These are phyloP conservation scores for Parnassius glacialis DNA, from an alignment of 2,888 invertebrate species.

Conservation along the genomic window DNA sequence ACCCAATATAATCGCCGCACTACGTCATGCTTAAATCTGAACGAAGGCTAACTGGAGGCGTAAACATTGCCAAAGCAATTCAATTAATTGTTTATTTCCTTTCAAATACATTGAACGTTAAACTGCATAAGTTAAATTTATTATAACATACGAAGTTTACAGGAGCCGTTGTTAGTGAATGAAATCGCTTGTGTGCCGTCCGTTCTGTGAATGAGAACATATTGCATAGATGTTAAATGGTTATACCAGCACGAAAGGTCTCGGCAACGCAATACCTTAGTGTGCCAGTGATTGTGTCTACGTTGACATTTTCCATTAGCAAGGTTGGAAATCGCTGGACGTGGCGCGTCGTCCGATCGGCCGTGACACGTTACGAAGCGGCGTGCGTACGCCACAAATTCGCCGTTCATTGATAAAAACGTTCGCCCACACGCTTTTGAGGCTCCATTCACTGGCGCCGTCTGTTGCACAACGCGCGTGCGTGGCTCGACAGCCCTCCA, in stretches of 20 bases:
- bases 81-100: constrained; percentile 75
- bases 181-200: constrained; percentile 7
- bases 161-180: constrained; percentile 20
- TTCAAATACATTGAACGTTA: constrained; percentile 57
- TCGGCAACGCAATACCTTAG: constrained; percentile 27
- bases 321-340: constrained; percentile 45
- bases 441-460: constrained; percentile 76
- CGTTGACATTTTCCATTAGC: constrained; percentile 70
- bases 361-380: constrained; percentile 61
- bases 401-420: constrained; percentile 79
- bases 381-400: constrained; percentile 73
- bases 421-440: constrained; percentile 63
- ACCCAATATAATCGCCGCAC: constrained; percentile 47
- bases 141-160: constrained; percentile 19
- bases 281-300: constrained; percentile 40
- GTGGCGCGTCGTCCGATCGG: constrained; percentile 42
- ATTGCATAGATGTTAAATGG: constrained; percentile 22
- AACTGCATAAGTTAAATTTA: constrained; percentile 7
- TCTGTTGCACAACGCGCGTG: constrained; percentile 67
- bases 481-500: constrained; percentile 38
- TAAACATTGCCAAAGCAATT: constrained; percentile 65
- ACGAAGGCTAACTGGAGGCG: constrained; percentile 75
- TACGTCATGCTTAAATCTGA: constrained; percentile 73
- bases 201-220: constrained; percentile 16
- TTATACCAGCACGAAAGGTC: constrained; percentile 24